These are phyloP conservation scores for Acanthis flammea DNA, from an alignment of 2,797 vertebrate genomes.

Conservation along the genomic window DNA sequence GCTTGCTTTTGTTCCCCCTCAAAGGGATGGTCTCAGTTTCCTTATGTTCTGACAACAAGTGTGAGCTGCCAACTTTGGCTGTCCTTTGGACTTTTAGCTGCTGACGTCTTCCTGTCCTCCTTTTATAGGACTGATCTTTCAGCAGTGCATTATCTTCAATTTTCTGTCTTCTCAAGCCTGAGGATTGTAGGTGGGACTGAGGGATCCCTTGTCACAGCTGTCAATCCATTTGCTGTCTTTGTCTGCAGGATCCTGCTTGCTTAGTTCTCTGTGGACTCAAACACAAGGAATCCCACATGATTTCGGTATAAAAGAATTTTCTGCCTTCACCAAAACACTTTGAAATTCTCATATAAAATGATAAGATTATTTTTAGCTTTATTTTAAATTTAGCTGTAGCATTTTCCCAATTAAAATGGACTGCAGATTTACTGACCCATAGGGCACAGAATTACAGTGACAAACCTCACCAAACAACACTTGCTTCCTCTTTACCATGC, in stretches of 20 bases:
- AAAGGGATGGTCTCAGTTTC: not conserved
- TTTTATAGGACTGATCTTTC: not conserved
- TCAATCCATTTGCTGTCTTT: not conserved
- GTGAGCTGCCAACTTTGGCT: not conserved
- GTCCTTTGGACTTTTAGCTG: not conserved
- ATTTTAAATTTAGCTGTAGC: not conserved
- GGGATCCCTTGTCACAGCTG: not conserved
- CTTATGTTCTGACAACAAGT: not conserved
- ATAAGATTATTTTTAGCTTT: not conserved
- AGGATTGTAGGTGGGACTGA: not conserved
- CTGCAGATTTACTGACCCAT: not conserved
- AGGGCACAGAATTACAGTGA: not conserved
- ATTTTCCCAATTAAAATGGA: not conserved
- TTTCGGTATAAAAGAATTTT: not conserved
- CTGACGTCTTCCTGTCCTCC: not conserved
- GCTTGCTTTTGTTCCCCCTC: not conserved
- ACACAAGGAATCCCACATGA: rapidly evolving
- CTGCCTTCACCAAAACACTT: not conserved
- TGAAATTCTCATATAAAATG: not conserved
- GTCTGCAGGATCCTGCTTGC: rapidly evolving
- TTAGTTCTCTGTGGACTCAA: not conserved
- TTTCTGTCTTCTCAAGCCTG: not conserved
- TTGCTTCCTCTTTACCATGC: not conserved
- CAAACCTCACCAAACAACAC: not conserved
- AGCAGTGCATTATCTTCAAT: not conserved